Conservation (phyloP, 2,797 vertebrate species). For the Sandelia bainsii region DNA sequence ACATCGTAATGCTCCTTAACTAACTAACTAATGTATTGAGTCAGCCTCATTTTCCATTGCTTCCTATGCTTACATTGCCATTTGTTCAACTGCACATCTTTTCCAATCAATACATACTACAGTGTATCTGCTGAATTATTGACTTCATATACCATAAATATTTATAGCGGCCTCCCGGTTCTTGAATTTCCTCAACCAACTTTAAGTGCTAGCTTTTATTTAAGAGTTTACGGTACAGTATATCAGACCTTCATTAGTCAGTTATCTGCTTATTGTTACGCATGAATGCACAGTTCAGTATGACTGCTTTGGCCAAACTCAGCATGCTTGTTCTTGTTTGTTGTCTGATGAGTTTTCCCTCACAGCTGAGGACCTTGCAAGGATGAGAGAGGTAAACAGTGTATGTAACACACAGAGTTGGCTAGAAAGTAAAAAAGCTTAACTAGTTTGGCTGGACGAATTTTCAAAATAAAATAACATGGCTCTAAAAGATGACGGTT, state of each 20-base stretch:
- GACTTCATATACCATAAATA: neutral
- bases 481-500: neutral
- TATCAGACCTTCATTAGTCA: constrained; percentile 10
- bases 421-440: neutral
- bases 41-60: neutral
- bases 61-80: neutral
- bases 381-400: neutral
- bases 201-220: constrained; percentile 3
- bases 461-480: neutral
- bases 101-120: neutral
- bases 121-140: neutral
- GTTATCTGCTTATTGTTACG: constrained; percentile 11
- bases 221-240: neutral
- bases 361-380: neutral
- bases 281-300: constrained; percentile 7
- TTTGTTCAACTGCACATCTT: neutral
- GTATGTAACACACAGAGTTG: neutral
- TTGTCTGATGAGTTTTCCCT: constrained; percentile 1
- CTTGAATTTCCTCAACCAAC: neutral
- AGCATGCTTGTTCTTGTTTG: constrained; percentile 20
- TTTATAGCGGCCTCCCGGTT: neutral
- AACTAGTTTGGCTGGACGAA: neutral
- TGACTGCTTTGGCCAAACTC: constrained; percentile 14
- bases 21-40: neutral
- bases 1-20: constrained; percentile 8